A percentile compares a stretch with the other conserved stretches of the same genome.
Conservation (phyloP, 1,140 invertebrate species). For the Trichoplusia ni region DNA sequence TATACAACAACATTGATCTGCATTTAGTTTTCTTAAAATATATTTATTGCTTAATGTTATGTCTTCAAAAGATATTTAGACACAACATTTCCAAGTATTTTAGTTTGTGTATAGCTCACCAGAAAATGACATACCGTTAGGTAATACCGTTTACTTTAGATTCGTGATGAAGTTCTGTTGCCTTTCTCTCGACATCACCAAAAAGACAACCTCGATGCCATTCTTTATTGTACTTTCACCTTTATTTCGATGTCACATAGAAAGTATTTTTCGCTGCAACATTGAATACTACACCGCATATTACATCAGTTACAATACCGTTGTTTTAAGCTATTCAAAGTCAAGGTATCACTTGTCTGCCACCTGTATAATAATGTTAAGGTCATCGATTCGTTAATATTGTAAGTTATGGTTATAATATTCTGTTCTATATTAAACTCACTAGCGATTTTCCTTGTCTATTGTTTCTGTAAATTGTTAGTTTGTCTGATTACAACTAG, state of each 20-base stretch:
- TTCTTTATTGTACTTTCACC: slow-evolving; percentile 33
- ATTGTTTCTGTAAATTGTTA: slow-evolving; percentile 5
- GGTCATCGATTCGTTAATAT: slow-evolving; percentile 17
- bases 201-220: not conserved
- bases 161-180: not conserved
- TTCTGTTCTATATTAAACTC: slow-evolving; percentile 1
- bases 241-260: slow-evolving; percentile 13
- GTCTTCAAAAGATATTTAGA: too few species aligned
- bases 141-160: not conserved
- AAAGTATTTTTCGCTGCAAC: not conserved
- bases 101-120: too few species aligned
- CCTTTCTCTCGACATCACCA: slow-evolving; percentile 21
- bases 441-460: not conserved
- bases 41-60: too few species aligned
- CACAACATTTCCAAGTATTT: too few species aligned
- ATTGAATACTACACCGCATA: not conserved
- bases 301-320: not conserved
- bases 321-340: slow-evolving; percentile 9
- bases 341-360: slow-evolving; percentile 33
- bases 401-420: not conserved
- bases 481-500: not conserved
- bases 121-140: too few species aligned
- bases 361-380: slow-evolving; percentile 41
- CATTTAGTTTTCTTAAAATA: too few species aligned
- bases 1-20: too few species aligned